These are phyloP conservation scores for Pseudomyrmex dendroicus DNA, from an alignment of 1,140 invertebrate species.

Conservation along the genomic window DNA sequence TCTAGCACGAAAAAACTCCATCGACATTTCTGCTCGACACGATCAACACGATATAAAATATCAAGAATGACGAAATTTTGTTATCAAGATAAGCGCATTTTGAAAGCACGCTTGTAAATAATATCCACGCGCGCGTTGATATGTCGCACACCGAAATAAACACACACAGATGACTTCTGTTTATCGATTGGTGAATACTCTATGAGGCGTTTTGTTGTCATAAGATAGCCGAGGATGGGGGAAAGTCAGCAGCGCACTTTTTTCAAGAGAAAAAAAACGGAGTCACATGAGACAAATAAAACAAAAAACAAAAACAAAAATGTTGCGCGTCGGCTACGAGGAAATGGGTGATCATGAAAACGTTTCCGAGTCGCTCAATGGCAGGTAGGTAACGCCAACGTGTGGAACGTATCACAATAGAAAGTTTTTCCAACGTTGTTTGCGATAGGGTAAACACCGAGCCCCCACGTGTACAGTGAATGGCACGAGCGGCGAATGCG, in stretches of 20 bases:
- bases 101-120: too few relatives aligned
- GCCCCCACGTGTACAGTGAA: background rate
- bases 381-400: background rate
- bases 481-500: background rate
- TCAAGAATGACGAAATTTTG: too few relatives aligned
- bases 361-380: conserved; percentile 29
- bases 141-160: too few relatives aligned
- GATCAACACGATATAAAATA: too few relatives aligned
- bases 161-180: too few relatives aligned
- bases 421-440: conserved; percentile 43
- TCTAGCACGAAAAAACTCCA: too few relatives aligned
- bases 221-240: too few relatives aligned
- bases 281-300: conserved; percentile 14
- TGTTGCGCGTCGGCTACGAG: background rate
- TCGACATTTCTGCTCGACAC: too few relatives aligned
- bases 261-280: background rate
- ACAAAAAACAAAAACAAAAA: conserved; percentile 43
- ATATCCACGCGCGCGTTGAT: too few relatives aligned
- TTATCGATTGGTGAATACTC: too few relatives aligned
- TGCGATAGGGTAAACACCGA: conserved; percentile 1
- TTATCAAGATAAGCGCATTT: too few relatives aligned
- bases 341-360: conserved; percentile 46
- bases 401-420: conserved; percentile 12
- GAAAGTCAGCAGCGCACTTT: conserved; percentile 15
- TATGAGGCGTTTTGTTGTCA: too few relatives aligned